phyloP scores from a whole-genome alignment of 2,113 vertebrate genomes.

The Otocyon megalotis region DNA sequence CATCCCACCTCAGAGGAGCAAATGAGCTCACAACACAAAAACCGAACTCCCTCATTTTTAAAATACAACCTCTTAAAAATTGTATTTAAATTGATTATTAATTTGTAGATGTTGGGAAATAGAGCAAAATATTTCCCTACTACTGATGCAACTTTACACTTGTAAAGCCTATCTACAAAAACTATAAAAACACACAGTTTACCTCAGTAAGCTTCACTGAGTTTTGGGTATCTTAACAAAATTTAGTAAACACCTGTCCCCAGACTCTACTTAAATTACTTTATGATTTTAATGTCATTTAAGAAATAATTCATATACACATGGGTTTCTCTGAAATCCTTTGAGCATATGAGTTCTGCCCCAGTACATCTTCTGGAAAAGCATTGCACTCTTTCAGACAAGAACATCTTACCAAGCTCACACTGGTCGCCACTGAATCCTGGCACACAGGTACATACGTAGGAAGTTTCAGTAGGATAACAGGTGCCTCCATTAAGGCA shows the following conservation, averaged over 20 bases:
- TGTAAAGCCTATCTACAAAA: not conserved
- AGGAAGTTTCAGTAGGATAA: conserved; percentile 88
- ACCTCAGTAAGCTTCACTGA: not conserved
- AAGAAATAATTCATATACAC: not conserved
- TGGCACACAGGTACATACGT: conserved; percentile 93
- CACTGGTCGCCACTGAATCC: conserved; percentile 94
- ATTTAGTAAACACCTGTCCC: not conserved
- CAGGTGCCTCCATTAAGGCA: conserved; percentile 96
- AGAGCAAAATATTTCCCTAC: not conserved
- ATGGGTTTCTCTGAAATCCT: not conserved
- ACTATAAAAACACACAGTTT: not conserved
- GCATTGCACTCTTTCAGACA: not conserved
- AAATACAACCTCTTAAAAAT: not conserved
- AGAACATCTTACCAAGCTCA: conserved; percentile 92
- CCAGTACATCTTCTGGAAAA: not conserved
- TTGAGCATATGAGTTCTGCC: not conserved
- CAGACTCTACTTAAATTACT: not conserved
- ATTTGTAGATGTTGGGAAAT: not conserved
- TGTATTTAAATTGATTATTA: not conserved
- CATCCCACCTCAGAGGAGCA: not conserved
- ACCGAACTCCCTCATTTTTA: not conserved
- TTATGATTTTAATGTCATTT: not conserved
- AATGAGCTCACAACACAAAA: not conserved
- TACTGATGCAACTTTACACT: not conserved
- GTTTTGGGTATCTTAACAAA: not conserved